Evolutionary conservation across 2,888 invertebrate species (phyloP).

Genomic region (Macrosiphum euphorbiae): DNA sequence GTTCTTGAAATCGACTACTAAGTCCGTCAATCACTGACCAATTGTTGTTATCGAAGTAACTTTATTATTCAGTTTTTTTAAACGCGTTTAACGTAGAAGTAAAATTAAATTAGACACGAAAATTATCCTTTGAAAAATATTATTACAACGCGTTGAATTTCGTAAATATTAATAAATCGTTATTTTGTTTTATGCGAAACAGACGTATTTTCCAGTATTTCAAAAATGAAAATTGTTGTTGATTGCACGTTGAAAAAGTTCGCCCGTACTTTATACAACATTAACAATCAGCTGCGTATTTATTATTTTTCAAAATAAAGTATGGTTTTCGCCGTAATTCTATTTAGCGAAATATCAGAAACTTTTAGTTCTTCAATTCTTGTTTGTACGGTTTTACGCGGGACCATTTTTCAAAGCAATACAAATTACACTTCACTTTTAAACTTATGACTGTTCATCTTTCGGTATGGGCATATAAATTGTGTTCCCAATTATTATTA

Average conservation of each 20-base stretch:
- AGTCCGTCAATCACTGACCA: not conserved
- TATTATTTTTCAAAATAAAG: constrained; percentile 14
- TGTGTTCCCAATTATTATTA: not conserved
- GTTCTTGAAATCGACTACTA: not conserved
- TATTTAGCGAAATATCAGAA: not conserved
- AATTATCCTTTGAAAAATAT: not conserved
- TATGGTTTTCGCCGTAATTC: not conserved
- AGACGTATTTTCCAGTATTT: not conserved
- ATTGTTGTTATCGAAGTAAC: not conserved
- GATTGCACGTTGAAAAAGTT: not conserved
- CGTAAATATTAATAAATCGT: not conserved
- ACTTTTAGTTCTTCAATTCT: not conserved
- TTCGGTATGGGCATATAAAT: not conserved
- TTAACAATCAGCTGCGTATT: constrained; percentile 3
- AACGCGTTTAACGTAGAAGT: too few species aligned
- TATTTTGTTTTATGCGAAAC: not conserved
- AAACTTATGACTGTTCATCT: not conserved
- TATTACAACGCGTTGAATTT: not conserved
- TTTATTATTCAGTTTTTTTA: not conserved
- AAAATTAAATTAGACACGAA: not conserved
- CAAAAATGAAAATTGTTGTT: not conserved
- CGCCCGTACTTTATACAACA: not conserved
- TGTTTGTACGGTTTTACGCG: not conserved
- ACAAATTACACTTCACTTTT: constrained; percentile 2
- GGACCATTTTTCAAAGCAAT: constrained; percentile 1